phyloP scores from a whole-genome alignment of 2,113 vertebrate species.

The Gracilinanus agilis region DNA sequence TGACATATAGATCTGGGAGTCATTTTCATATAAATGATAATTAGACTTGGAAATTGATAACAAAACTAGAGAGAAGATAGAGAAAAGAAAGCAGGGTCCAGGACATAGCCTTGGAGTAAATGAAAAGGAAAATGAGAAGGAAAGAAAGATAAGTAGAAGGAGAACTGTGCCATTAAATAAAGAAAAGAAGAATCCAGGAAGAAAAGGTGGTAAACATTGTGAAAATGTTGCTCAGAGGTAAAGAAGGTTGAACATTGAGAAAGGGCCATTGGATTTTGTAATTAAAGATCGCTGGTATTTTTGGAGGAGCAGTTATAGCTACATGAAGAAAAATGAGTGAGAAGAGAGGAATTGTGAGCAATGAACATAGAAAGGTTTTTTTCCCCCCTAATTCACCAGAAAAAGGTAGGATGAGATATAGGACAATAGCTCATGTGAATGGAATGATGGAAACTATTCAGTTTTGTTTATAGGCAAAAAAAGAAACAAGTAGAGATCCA shows the following conservation, averaged over 20 bases:
- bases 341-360: not conserved
- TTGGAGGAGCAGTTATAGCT: not conserved
- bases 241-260: not conserved
- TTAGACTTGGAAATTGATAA: not conserved
- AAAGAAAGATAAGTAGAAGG: not conserved
- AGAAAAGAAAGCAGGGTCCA: not conserved
- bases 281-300: not conserved
- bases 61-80: not conserved
- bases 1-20: not conserved
- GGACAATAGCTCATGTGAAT: not conserved
- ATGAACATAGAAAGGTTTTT: too few relatives aligned
- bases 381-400: too few relatives aligned
- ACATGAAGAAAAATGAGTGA: not conserved
- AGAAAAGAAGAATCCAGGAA: not conserved
- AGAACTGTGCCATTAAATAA: not conserved
- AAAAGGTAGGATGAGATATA: not conserved
- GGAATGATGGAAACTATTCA: not conserved
- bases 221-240: not conserved
- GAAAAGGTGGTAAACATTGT: not conserved
- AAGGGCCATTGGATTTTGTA: not conserved
- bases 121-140: not conserved
- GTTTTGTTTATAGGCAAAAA: not conserved
- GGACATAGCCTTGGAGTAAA: not conserved
- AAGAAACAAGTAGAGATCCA: not conserved
- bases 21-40: not conserved